A percentile compares a stretch with the other conserved stretches of the same genome.
Evolutionary conservation across 2,113 vertebrate genomes (phyloP).

Genomic region (Tor tambroides): DNA sequence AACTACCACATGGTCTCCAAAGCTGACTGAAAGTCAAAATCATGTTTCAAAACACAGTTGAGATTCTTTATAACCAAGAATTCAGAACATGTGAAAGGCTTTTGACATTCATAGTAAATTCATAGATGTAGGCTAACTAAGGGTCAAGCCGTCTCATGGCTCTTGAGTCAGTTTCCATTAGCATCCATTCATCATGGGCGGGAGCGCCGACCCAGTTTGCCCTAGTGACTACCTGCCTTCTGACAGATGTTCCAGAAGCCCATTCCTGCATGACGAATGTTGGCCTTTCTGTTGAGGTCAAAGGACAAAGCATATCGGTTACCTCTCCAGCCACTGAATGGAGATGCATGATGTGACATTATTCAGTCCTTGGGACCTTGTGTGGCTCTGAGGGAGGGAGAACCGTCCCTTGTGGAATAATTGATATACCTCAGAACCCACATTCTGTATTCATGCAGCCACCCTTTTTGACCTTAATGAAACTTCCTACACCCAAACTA

Average conservation of each 20-base stretch:
- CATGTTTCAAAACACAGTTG: not conserved
- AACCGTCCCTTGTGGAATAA: constrained; percentile 42
- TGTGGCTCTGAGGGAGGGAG: not conserved
- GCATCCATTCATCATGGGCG: constrained; percentile 57
- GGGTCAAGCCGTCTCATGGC: constrained; percentile 14
- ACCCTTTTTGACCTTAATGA: constrained; percentile 29
- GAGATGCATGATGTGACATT: constrained; percentile 73
- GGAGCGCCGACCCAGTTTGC: constrained; percentile 55
- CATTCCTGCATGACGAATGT: constrained; percentile 67
- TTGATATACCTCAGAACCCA: constrained; percentile 36
- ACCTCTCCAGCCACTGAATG: constrained; percentile 67
- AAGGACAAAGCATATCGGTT: constrained; percentile 73
- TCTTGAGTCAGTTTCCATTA: constrained; percentile 49
- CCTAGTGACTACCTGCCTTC: constrained; percentile 68
- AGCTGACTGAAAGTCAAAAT: constrained; percentile 22
- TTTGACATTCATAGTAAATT: constrained; percentile 29
- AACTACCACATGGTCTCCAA: not conserved
- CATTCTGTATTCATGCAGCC: constrained; percentile 40
- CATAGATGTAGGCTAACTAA: constrained; percentile 46
- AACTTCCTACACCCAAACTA: constrained; percentile 10
- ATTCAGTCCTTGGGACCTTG: constrained; percentile 43
- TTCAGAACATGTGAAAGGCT: constrained; percentile 33
- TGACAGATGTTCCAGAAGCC: constrained; percentile 73
- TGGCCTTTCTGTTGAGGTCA: constrained; percentile 67
- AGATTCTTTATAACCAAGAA: constrained; percentile 20